Percentiles rank a stretch among this genome's conserved stretches.
Conservation (phyloP, 2,888 invertebrate species). For the Ryuthela nishihirai region DNA sequence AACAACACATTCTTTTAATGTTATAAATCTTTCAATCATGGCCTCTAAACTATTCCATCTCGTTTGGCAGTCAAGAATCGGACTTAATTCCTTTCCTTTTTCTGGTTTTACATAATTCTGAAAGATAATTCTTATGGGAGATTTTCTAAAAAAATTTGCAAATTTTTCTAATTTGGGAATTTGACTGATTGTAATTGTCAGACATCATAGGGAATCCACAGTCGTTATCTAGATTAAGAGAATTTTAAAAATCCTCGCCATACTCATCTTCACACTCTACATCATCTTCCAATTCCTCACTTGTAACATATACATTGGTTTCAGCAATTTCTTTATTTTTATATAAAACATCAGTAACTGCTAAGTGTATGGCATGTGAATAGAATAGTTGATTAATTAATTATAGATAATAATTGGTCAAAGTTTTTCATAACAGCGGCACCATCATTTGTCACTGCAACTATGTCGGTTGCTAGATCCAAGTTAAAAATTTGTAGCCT, state of each 20-base stretch:
- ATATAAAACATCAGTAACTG: constrained; percentile 2
- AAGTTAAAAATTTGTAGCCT: too few species aligned
- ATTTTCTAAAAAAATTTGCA: constrained; percentile 1
- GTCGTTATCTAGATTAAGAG: background rate
- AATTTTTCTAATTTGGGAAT: background rate
- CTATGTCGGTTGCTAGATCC: too few species aligned
- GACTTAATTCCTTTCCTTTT: background rate
- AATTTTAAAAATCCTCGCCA: background rate
- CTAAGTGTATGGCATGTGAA: constrained; percentile 3
- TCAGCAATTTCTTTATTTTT: background rate
- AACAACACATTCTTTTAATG: constrained; percentile 1
- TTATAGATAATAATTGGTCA: background rate
- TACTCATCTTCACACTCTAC: background rate
- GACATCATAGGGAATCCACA: background rate
- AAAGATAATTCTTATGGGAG: background rate
- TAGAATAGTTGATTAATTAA: constrained; percentile 1
- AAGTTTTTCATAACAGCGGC: background rate
- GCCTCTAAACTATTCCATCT: constrained; percentile 5
- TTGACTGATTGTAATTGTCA: background rate
- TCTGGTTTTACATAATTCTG: background rate
- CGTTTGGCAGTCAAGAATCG: background rate
- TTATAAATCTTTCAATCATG: background rate
- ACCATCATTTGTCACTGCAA: too few species aligned
- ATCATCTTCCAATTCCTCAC: background rate
- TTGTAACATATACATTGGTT: background rate